Conservation (phyloP, 2,113 vertebrate species). For the Equus przewalskii region DNA sequence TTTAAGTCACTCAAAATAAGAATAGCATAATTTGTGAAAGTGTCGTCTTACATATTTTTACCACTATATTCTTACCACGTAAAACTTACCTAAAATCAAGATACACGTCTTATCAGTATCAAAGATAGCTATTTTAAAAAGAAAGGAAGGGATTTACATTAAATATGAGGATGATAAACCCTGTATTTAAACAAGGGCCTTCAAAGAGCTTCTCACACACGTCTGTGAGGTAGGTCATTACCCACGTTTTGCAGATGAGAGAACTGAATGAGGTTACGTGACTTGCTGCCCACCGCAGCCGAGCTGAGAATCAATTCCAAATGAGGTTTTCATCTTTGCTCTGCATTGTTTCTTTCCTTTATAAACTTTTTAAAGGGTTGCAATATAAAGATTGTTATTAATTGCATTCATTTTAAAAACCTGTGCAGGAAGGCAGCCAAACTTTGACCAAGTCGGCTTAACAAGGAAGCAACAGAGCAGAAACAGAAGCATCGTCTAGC, state of each 20-base stretch:
- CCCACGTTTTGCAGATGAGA: constrained; percentile 49
- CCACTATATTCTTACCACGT: constrained; percentile 17
- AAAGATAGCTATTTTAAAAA: constrained; percentile 30
- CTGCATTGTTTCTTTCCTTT: constrained; percentile 27
- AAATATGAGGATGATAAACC: constrained; percentile 17
- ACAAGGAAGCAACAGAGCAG: constrained; percentile 7
- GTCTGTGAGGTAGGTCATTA: constrained; percentile 79
- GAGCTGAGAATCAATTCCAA: constrained; percentile 28
- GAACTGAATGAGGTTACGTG: constrained; percentile 7
- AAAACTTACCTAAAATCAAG: constrained; percentile 63
- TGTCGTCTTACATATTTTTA: constrained; percentile 64
- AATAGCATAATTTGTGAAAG: constrained; percentile 59
- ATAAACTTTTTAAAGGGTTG: constrained; percentile 26
- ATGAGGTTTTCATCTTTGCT: constrained; percentile 5
- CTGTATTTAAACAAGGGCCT: constrained; percentile 31
- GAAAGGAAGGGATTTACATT: not conserved
- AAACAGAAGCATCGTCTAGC: constrained; percentile 25
- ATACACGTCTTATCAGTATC: constrained; percentile 47
- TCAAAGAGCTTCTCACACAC: constrained; percentile 61
- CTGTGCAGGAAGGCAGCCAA: constrained; percentile 19
- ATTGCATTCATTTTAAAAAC: constrained; percentile 58
- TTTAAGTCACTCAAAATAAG: constrained; percentile 45
- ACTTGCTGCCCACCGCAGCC: not conserved
- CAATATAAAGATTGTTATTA: constrained; percentile 38
- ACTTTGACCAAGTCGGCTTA: constrained; percentile 44